Conservation (phyloP, 2,888 invertebrate species). For the Argynnis bischoffii region DNA sequence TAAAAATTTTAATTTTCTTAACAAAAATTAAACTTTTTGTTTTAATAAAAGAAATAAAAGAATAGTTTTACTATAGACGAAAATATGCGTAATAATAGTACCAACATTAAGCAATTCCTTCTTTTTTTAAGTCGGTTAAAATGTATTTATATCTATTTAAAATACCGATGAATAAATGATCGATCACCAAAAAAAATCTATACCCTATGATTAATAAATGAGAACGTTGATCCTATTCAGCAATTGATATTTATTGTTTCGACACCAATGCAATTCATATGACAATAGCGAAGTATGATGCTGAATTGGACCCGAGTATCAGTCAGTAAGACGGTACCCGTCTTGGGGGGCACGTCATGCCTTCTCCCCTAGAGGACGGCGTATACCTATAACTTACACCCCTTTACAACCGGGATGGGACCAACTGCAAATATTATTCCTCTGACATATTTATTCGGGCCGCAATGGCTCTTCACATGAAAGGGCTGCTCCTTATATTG, state of each 20-base stretch:
- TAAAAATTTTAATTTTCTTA: too few species aligned
- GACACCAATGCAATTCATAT: slow-evolving; percentile 65
- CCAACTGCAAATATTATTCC: slow-evolving; percentile 60
- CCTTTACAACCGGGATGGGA: slow-evolving; percentile 68
- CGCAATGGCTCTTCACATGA: slow-evolving; percentile 72
- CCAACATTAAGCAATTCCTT: too few species aligned
- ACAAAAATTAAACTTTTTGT: too few species aligned
- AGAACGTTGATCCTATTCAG: slow-evolving; percentile 45
- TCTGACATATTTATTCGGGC: slow-evolving; percentile 63
- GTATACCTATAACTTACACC: slow-evolving; percentile 41
- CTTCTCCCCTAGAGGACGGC: slow-evolving; percentile 42
- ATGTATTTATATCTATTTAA: too few species aligned
- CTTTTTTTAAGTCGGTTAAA: too few species aligned
- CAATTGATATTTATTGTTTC: slow-evolving; percentile 71
- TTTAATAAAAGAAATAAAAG: too few species aligned
- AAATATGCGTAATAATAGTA: too few species aligned
- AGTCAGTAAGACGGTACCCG: slow-evolving; percentile 54
- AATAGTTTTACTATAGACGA: too few species aligned
- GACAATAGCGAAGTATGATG: slow-evolving; percentile 55
- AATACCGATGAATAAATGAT: too few species aligned
- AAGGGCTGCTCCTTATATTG: slow-evolving; percentile 64
- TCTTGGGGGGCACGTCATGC: slow-evolving; percentile 54
- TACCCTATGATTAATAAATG: slow-evolving; percentile 13
- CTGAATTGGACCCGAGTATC: slow-evolving; percentile 40
- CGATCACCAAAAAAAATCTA: too few species aligned